A percentile compares a stretch with the other conserved stretches of the same genome.
Conservation (phyloP, 2,113 vertebrate genomes). For the Cryptotis parvus region DNA sequence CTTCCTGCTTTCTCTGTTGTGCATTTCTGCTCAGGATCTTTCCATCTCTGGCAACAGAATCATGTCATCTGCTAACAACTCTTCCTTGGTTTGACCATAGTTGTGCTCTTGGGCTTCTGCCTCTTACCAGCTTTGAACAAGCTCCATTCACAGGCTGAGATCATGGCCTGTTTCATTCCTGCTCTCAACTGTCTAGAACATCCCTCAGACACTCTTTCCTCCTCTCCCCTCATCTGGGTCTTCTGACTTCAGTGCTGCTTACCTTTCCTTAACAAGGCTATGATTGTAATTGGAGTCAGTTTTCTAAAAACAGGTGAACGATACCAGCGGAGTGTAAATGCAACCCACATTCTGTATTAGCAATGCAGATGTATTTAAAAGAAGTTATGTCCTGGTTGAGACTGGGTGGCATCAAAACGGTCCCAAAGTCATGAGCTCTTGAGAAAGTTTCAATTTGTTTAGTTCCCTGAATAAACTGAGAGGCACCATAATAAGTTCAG, state of each 20-base stretch:
- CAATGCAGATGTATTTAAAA: slow-evolving; percentile 25
- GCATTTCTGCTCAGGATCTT: background rate
- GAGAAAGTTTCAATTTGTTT: slow-evolving; percentile 68
- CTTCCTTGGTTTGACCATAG: background rate
- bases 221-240: background rate
- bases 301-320: background rate
- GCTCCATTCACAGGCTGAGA: background rate
- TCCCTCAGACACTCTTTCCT: background rate
- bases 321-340: background rate
- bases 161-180: background rate
- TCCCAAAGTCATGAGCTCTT: slow-evolving; percentile 64
- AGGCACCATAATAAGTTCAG: slow-evolving; percentile 49
- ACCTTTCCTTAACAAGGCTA: background rate
- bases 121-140: background rate
- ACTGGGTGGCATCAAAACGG: slow-evolving; percentile 54
- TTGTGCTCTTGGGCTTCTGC: background rate
- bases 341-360: background rate
- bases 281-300: background rate
- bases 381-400: background rate
- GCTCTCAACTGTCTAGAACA: background rate
- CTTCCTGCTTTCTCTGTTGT: background rate
- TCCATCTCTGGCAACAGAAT: background rate
- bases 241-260: background rate
- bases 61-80: background rate
- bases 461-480: slow-evolving; percentile 38